Evolutionary conservation across 2,888 invertebrate genomes (phyloP).

Genomic region (Dexiosoma caninum): DNA sequence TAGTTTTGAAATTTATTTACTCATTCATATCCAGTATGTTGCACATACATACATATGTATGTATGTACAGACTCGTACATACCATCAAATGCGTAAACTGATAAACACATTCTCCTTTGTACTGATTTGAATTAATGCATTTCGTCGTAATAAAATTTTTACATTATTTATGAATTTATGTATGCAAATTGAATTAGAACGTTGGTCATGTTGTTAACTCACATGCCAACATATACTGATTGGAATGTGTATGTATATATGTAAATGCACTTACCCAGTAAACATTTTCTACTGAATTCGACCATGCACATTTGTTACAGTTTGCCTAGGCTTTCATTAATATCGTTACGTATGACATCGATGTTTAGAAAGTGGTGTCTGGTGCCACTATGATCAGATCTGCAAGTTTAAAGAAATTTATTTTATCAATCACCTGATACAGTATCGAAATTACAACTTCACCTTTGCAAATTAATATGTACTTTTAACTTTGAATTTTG

Average conservation of each 20-base stretch:
- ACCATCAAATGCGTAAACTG: too few relatives aligned
- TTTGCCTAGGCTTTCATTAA: not conserved
- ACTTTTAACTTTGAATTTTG: not conserved
- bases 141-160: slow-evolving; percentile 63
- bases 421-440: not conserved
- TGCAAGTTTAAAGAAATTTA: too few relatives aligned
- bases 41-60: not conserved
- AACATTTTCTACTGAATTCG: not conserved
- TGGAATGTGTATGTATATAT: not conserved
- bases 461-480: too few relatives aligned
- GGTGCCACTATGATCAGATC: too few relatives aligned
- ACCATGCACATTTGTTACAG: not conserved
- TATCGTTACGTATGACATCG: too few relatives aligned
- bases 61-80: not conserved
- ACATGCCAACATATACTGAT: not conserved
- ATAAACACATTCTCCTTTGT: not conserved
- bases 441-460: too few relatives aligned
- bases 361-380: too few relatives aligned
- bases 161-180: slow-evolving; percentile 74
- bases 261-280: not conserved
- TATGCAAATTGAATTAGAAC: slow-evolving; percentile 75
- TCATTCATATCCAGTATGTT: not conserved
- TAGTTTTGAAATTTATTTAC: not conserved
- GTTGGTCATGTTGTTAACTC: slow-evolving; percentile 49
- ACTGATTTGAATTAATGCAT: slow-evolving; percentile 65